Evolutionary conservation across 2,888 invertebrate species (phyloP), one percentile per base, ranked within the genome.

Genomic region (Netelia inedita): DNA sequence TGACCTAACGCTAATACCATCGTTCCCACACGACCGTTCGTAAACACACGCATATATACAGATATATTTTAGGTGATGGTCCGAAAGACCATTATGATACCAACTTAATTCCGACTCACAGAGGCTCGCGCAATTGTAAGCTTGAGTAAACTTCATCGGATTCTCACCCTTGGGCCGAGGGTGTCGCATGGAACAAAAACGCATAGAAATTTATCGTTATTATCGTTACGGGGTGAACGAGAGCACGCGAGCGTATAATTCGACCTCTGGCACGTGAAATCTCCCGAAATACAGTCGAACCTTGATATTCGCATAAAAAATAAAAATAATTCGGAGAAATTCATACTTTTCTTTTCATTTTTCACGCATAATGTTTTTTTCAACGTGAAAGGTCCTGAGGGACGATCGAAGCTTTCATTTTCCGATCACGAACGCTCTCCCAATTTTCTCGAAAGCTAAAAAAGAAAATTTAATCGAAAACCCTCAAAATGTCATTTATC

Each of bases 21-120:
- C 59, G 19, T 59, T 59, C 69, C 43, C 61, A 57, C 53, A 43
- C 69, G 57, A 61, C 71, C 79, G 19, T 57, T 19, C 57, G 10
- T 19, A 57, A 16, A 57, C 57, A 57, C 21, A 57, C 50, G 5
- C 16, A 69, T 61, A 35, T 23, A 6, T 28, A 41, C 16, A 46
- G 23, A 68, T 8, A 50, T 46, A 43, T 59, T 61, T 11, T 14
- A 53, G 16, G 43, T 41, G 41, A 83, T 75, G 61, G 76, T 53
- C 35, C 43, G 55, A 72, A 73, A 57, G 71, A 66, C 79, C 80
- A 83, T 83, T 74, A 83, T 78, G 80, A 83, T 79, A 86, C 78
- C 73, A 71, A 86, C 74, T 81, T 81, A 85, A 85, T 85, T 83
- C 75, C 75, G 71, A 50, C 66, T 79, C 72, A 46, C 76, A 68